These are phyloP conservation scores for Luperina testacea DNA, from an alignment of 2,888 invertebrate genomes.

Conservation along the genomic window DNA sequence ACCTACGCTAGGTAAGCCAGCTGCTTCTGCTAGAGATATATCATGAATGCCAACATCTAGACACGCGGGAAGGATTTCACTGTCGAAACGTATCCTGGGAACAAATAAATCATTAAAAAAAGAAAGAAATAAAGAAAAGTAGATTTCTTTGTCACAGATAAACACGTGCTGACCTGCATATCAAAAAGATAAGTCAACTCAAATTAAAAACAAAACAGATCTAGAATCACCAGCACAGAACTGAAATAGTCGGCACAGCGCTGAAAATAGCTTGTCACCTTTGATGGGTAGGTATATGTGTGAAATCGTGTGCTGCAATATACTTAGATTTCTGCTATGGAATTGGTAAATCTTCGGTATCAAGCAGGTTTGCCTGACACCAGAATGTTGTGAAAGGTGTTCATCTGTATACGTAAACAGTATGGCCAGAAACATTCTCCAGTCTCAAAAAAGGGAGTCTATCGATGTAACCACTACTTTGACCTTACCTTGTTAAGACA, in stretches of 20 bases:
- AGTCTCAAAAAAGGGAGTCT: not conserved
- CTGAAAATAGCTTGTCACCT: not conserved
- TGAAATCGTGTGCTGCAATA: not conserved
- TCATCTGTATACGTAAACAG: not conserved
- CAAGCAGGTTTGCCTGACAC: not conserved
- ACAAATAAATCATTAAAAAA: not conserved
- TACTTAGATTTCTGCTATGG: not conserved
- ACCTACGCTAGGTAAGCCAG: conserved; percentile 4
- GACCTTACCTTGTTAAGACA: not conserved
- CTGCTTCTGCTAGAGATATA: conserved; percentile 31
- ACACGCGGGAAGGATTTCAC: conserved; percentile 39
- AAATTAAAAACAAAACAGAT: not conserved
- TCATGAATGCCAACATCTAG: conserved; percentile 43
- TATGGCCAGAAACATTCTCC: not conserved
- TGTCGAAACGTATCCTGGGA: conserved; percentile 34
- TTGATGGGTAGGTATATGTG: not conserved
- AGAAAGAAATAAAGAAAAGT: not conserved
- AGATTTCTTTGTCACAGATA: not conserved
- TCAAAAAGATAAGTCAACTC: not conserved
- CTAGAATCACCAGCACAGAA: not conserved
- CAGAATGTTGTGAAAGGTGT: not conserved
- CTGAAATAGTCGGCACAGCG: not conserved
- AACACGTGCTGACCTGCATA: not conserved
- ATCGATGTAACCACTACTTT: not conserved
- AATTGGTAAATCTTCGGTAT: not conserved